Base-by-base conservation (phyloP, 2,113 vertebrate species). In the Psephotus haematonotus region DNA sequence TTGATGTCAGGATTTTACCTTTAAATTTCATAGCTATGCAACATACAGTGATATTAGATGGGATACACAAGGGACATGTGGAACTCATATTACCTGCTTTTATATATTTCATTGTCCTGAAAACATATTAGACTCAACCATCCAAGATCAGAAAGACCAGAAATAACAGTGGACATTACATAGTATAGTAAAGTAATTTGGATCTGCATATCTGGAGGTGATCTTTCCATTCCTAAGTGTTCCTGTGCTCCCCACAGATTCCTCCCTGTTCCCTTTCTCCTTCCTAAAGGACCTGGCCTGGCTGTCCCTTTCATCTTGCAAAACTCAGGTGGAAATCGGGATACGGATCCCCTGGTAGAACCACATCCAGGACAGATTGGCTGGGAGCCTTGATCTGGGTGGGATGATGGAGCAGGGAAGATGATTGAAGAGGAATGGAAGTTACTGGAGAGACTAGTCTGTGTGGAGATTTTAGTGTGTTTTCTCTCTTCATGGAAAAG, bases 311-410 rank as follows among this genome's bases (percentile, higher is more conserved):
- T 41, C 35, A 10, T 16, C 46, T 44, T 68, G 46, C 17, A 69
- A 75, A 53, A 17, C 33, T 27, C 0, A 0, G 20, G 41, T 17
- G 47, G 59, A 53, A 80, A 79, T 0, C 0, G 13, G 47, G 41
- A 37, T 22, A 2, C 4, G n/a, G 31, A 11, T 74, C n/a, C 80
- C 17, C 82, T 77, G 85, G 16, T 35, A 75, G 64, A 47, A 78
- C 4, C n/a, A 52, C 2, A 31, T 19, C 16, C 29, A 53, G 71
- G 46, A 33, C 22, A 62, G 59, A 25, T 17, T 60, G 13, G 20
- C 37, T 59, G 37, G 25, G 39, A 88, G 19, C 23, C 24, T 82
- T 80, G 70, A 5, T 10, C 20, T 65, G 37, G 6, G 9, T 64
- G 33, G 37, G 59, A 13, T n/a, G 37, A 8, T 6, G 35, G n/a